Evolutionary conservation across 2,888 invertebrate genomes (phyloP), one percentile per base, ranked within the genome.

Genomic region (Phyto melanocephala): DNA sequence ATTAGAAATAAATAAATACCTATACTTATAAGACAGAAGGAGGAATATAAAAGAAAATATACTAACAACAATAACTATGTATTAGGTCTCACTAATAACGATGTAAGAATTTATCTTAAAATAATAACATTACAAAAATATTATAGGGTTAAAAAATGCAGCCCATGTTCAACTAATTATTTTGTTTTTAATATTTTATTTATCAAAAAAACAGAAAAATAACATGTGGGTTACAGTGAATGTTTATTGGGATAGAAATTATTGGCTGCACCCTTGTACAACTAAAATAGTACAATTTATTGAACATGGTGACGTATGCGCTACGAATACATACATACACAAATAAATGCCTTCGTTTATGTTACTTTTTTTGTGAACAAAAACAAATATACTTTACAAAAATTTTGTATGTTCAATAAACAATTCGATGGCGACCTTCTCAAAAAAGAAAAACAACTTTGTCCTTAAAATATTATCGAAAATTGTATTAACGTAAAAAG

Each of bases 271-370:
- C 77, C 79, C 67, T 60, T 60, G 67, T 80, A 52, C 2, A 60
- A 56, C 40, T 40, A 8, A 58, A 58, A 47, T n/a, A n/a, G n/a
- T 20, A 47, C 22, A 75, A 75, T 37, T 75, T 80, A 80, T 80
- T 60, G 71, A 72, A 79, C 79, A 79, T 20, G 72, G 24, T 60
- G 72, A 45, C 72, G 72, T 80, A 74, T 67, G 37, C 72, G 67
- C 35, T 54, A 67, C 37, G 35, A 33, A 15, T 20, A 35, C 56
- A 10, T 42, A 24, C 50, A 50, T 50, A 50, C 11, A 42, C n/a
- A 42, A 2, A 13, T 42, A 37, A 15, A 11, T 15, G 13, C 33
- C 15, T 2, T 47, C 68, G 28, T 40, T 58, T 6, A 37, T 65
- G 22, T 10, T 8, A 24, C 11, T 52, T 65, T 28, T 75, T 37